These are phyloP conservation scores for Troides oblongomaculatus DNA, from an alignment of 2,888 invertebrate genomes.

Conservation along the genomic window DNA sequence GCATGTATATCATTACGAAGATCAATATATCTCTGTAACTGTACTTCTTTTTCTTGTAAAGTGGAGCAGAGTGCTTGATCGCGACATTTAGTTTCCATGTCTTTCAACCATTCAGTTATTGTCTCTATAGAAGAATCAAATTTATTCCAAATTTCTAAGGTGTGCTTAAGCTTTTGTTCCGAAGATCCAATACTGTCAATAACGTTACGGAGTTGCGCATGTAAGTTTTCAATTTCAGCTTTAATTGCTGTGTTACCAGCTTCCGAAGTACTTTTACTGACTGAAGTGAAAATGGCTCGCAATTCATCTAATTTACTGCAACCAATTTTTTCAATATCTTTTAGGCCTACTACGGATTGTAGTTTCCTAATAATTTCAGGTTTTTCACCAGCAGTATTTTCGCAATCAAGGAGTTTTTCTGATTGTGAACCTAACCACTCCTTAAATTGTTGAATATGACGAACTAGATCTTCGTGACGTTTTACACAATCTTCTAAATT, in stretches of 20 bases:
- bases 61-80: conserved; percentile 92
- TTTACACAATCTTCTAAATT: conserved; percentile 92
- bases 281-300: conserved; percentile 82
- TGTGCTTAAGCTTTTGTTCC: conserved; percentile 86
- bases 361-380: conserved; percentile 88
- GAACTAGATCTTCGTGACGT: conserved; percentile 90
- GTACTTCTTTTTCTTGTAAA: conserved; percentile 88
- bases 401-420: conserved; percentile 89
- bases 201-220: conserved; percentile 84
- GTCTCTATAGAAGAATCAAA: conserved; percentile 91
- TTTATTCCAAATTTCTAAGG: conserved; percentile 90
- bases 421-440: conserved; percentile 91
- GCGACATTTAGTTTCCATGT: conserved; percentile 90
- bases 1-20: conserved; percentile 87
- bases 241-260: conserved; percentile 87
- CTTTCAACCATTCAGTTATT: conserved; percentile 92
- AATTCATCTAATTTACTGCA: conserved; percentile 84
- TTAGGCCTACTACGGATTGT: conserved; percentile 82
- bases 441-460: conserved; percentile 86
- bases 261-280: conserved; percentile 89
- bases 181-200: conserved; percentile 83
- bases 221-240: conserved; percentile 85
- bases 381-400: conserved; percentile 92
- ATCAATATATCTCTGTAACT: conserved; percentile 85
- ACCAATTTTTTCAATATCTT: conserved; percentile 83